phyloP scores from a whole-genome alignment of 2,797 vertebrate genomes.

The Manis javanica region DNA sequence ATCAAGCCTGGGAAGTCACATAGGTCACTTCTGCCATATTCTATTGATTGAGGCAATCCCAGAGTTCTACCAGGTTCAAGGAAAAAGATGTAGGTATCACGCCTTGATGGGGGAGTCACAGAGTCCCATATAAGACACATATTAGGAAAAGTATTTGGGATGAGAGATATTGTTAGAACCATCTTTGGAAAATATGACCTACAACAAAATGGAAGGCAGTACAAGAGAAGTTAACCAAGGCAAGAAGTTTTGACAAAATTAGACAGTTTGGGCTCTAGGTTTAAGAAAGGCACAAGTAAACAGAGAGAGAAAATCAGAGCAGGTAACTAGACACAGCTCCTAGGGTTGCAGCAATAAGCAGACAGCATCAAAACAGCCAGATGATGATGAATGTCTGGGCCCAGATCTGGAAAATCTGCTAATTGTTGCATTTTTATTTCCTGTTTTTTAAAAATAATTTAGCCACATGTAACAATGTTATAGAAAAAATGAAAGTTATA shows the following conservation, averaged over 20 bases:
- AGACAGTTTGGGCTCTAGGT: neutral
- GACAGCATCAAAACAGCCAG: neutral
- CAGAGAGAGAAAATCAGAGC: neutral
- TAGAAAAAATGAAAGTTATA: neutral
- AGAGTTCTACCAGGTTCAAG: neutral
- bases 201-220: neutral
- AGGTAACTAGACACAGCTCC: neutral
- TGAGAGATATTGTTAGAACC: neutral
- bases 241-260: neutral
- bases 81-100: neutral
- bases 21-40: neutral
- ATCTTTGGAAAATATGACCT: neutral
- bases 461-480: neutral
- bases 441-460: neutral
- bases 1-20: neutral
- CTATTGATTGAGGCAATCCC: neutral
- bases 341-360: neutral
- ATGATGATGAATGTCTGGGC: neutral
- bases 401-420: neutral
- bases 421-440: neutral
- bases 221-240: neutral
- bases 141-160: neutral
- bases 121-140: neutral
- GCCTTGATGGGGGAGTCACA: neutral
- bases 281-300: neutral